Percentiles rank a stretch among this genome's conserved stretches.
Conservation (phyloP, 1,140 invertebrate species). For the Hypsibius dujardini region DNA sequence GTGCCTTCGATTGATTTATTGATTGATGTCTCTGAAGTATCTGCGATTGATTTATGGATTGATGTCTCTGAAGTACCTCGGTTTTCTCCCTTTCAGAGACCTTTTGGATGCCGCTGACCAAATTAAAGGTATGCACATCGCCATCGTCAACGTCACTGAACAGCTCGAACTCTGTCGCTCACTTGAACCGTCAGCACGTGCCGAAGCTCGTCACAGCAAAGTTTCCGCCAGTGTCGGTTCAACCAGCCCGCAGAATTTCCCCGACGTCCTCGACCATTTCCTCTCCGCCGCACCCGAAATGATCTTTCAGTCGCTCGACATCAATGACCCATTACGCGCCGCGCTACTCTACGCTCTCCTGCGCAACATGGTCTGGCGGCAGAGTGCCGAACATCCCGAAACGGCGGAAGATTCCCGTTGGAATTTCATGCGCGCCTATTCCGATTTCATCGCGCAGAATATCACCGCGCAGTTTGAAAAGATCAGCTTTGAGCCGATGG, state of each 20-base stretch:
- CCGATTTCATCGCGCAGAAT: neutral
- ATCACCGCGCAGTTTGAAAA: neutral
- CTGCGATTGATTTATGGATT: too few relatives aligned
- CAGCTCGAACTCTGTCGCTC: neutral
- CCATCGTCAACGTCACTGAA: neutral
- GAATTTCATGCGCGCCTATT: neutral
- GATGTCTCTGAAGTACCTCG: too few relatives aligned
- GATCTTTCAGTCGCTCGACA: neutral
- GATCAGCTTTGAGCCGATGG: neutral
- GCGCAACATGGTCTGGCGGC: neutral
- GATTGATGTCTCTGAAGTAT: too few relatives aligned
- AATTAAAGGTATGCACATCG: constrained; percentile 22
- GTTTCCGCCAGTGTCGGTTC: neutral
- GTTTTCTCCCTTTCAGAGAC: constrained; percentile 21
- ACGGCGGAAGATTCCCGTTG: neutral
- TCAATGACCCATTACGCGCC: neutral
- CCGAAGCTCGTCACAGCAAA: neutral
- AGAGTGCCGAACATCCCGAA: neutral
- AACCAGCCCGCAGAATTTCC: too few relatives aligned
- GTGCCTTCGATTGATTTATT: too few relatives aligned
- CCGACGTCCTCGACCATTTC: neutral
- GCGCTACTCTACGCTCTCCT: neutral
- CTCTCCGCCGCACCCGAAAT: neutral
- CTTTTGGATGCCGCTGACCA: constrained; percentile 32
- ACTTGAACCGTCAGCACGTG: neutral